These are phyloP conservation scores for Eristalis intricaria DNA, from an alignment of 2,888 invertebrate genomes.

Conservation along the genomic window DNA sequence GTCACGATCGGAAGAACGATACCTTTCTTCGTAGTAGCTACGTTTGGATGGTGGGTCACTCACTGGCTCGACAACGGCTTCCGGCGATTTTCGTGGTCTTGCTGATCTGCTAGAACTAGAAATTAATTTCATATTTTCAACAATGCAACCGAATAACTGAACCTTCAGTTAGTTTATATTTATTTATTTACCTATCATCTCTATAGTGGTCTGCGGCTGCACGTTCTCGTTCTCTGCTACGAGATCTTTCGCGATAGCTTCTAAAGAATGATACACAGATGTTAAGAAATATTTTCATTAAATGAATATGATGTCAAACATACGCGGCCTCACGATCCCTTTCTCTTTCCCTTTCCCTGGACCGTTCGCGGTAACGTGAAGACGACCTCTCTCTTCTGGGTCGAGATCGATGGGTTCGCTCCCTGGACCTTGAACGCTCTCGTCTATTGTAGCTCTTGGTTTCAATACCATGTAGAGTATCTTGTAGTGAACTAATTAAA, in stretches of 20 bases:
- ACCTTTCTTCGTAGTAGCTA: slow-evolving; percentile 92
- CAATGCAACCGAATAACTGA: background rate
- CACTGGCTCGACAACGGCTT: slow-evolving; percentile 81
- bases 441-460: slow-evolving; percentile 96
- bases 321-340: slow-evolving; percentile 83
- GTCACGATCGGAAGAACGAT: slow-evolving; percentile 87
- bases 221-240: slow-evolving; percentile 87
- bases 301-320: slow-evolving; percentile 76
- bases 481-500: slow-evolving; percentile 96
- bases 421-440: slow-evolving; percentile 83
- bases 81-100: slow-evolving; percentile 83
- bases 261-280: slow-evolving; percentile 81
- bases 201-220: slow-evolving; percentile 80
- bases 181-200: slow-evolving; percentile 78
- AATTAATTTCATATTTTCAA: slow-evolving; percentile 45
- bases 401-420: slow-evolving; percentile 81
- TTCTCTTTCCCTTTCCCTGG: slow-evolving; percentile 86
- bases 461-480: slow-evolving; percentile 98
- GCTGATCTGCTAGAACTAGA: slow-evolving; percentile 81
- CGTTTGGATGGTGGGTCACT: slow-evolving; percentile 81
- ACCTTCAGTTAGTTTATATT: slow-evolving; percentile 2
- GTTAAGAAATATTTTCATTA: slow-evolving; percentile 74
- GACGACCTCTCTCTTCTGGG: slow-evolving; percentile 82
- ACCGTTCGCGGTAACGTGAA: slow-evolving; percentile 87
- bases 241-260: slow-evolving; percentile 85